Evolutionary conservation across 2,888 invertebrate genomes (phyloP), one percentile per base, ranked within the genome.

Genomic region (Scaptodrosophila latifasciaeformis): DNA sequence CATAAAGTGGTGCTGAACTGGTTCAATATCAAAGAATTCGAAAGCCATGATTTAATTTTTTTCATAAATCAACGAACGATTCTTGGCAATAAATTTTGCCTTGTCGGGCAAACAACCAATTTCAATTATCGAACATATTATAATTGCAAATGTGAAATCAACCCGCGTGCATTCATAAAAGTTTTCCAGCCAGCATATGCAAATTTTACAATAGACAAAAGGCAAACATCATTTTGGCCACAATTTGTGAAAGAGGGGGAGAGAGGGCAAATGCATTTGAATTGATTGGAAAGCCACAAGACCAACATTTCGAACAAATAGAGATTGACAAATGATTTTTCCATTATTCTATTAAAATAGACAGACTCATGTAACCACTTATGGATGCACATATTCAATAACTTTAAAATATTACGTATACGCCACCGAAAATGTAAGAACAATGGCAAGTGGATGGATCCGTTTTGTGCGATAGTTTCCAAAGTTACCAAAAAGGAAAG

Each of bases 91-190:
- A 24, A 24, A 24, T 24, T 24, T 24, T 7, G 4, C 24, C 24
- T 24, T 7, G 7, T 3, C 24, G 4, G 3, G 24, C 3, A 24
- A 24, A 24, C 51, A 59, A 49, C 60, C 44, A 60, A 52, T 65
- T 70, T 75, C 67, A 67, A 70, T 74, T 70, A 67, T 57, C 10
- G 34, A 49, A 49, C 21, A 19, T 40, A n/a, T 40, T 40, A 21
- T 40, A 40, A 30, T 19, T 51, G 49, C 52, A 44, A 66, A 66
- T 40, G 21, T 21, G 21, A 19, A 19, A 51, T 37, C 42, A 47
- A 17, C 39, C 49, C 47, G 3, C 40, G 17, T 12, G 35, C 35
- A 27, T 5, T 27, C 27, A 6, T 27, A 27, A 54, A 53, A 51
- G 43, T 46, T 62, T 42, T 13, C 15, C 27, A 17, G 53, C 49